Evolutionary conservation across 1,140 invertebrate genomes (phyloP).

Genomic region (Drosophila takahashii): DNA sequence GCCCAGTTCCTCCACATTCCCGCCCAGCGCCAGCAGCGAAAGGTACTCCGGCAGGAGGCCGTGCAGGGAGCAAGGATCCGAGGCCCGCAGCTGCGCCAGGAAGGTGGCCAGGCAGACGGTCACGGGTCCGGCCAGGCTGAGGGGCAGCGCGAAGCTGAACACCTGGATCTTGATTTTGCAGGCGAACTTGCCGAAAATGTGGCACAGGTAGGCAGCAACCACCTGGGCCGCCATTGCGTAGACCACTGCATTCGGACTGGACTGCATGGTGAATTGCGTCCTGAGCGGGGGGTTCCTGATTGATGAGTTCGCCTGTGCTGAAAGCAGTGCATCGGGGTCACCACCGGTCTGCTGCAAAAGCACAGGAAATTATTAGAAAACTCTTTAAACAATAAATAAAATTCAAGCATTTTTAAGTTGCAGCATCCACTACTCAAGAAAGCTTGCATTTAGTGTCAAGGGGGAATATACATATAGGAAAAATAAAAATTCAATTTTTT

Average conservation of each 20-base stretch:
- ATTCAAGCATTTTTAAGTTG: neutral
- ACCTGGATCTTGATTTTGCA: constrained; percentile 94
- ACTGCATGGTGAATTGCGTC: constrained; percentile 59
- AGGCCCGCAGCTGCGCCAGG: constrained; percentile 87
- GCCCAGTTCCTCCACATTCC: constrained; percentile 37
- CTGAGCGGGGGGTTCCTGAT: constrained; percentile 22
- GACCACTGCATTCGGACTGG: constrained; percentile 84
- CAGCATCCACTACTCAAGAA: too few species aligned
- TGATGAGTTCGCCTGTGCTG: constrained; percentile 42
- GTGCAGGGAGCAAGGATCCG: constrained; percentile 88
- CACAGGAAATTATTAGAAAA: neutral
- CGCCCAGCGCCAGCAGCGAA: constrained; percentile 85
- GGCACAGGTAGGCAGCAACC: constrained; percentile 88
- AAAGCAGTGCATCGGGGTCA: constrained; percentile 26
- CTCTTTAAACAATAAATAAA: neutral
- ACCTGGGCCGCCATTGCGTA: constrained; percentile 88
- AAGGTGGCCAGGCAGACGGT: constrained; percentile 88
- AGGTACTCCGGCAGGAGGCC: constrained; percentile 88
- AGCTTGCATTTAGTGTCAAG: too few species aligned
- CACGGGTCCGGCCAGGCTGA: constrained; percentile 89
- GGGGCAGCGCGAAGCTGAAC: constrained; percentile 92
- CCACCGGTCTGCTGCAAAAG: constrained; percentile 30
- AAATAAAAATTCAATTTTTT: too few species aligned
- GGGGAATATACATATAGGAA: too few species aligned
- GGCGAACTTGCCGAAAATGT: constrained; percentile 91